Evolutionary conservation across 1,140 invertebrate species (phyloP), one percentile per base, ranked within the genome.

Genomic region (Penaeus indicus): DNA sequence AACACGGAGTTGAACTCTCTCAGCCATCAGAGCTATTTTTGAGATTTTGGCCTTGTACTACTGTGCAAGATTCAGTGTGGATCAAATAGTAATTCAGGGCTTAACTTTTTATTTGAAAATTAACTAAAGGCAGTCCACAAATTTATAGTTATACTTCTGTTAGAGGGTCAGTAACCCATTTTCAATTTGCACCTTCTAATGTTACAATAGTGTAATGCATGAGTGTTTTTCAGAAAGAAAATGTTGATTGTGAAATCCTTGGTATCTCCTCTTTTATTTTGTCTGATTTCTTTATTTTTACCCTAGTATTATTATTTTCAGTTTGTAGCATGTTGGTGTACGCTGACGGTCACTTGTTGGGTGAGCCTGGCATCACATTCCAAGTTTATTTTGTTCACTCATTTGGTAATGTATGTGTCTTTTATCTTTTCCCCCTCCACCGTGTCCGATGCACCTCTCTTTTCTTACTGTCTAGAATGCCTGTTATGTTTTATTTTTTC

Each of bases 361-460:
- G 86, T 84, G 69, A 88, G 81, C 72, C 72, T 61, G 60, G 81
- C 81, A 88, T 82, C 67, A 42, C 42, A 75, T 67, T 54, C 78
- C 85, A 81, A 79, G 78, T 77, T 88, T 88, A 61, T 84, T 88
- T 88, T 88, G 86, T 84, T 77, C 42, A 47, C 78, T 82, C 54
- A 47, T 88, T 88, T 88, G 86, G 86, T 88, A 88, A 88, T 84
- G 86, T 88, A 88, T 84, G 85, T 82, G 63, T 63, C 75, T 63
- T 61, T 63, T 54, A n/a, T 67, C 87, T 42, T 38, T 63, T 69
- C 60, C 75, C 32, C 69, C 42, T 67, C 64, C 32, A 54, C 85
- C 64, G 61, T 60, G 61, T 10, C 75, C 91, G 93, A 92, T 91
- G 92, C 93, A 92, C 92, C 92, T 93, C 93, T 92, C 92, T 54